These are phyloP conservation scores for Lithodes maja DNA, from an alignment of 2,888 invertebrate species.

Conservation along the genomic window DNA sequence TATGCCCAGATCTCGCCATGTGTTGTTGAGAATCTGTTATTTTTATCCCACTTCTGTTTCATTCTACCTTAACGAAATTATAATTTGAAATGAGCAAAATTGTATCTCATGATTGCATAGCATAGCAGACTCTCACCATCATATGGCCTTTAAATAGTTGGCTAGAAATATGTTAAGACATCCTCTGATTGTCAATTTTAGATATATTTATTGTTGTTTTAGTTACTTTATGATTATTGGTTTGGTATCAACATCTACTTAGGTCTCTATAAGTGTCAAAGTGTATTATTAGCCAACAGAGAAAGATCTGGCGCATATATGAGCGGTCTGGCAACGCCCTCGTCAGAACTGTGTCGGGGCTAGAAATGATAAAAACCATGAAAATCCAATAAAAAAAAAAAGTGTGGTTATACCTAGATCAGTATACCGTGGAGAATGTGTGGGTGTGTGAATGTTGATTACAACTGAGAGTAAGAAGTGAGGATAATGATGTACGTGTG, in stretches of 20 bases:
- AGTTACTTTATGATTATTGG: conserved; percentile 1
- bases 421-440: conserved; percentile 32
- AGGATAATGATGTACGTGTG: conserved; percentile 7
- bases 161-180: background rate
- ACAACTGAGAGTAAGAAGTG: background rate
- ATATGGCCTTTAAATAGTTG: background rate
- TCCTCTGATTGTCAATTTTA: conserved; percentile 12
- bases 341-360: conserved; percentile 36
- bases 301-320: background rate
- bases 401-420: conserved; percentile 65
- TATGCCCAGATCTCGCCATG: conserved; percentile 22
- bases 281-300: background rate
- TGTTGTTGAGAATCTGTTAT: conserved; percentile 18
- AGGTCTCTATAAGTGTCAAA: background rate
- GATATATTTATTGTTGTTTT: conserved; percentile 12
- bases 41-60: background rate
- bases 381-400: conserved; percentile 53
- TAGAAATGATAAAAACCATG: conserved; percentile 41
- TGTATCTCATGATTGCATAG: background rate
- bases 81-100: no score
- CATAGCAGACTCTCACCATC: background rate
- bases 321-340: conserved; percentile 32
- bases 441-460: background rate
- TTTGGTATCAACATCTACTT: background rate
- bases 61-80: background rate